A percentile compares a stretch with the other conserved stretches of the same genome.
phyloP scores from a whole-genome alignment of 2,797 vertebrate species.

The Pseudochaenichthys georgianus region DNA sequence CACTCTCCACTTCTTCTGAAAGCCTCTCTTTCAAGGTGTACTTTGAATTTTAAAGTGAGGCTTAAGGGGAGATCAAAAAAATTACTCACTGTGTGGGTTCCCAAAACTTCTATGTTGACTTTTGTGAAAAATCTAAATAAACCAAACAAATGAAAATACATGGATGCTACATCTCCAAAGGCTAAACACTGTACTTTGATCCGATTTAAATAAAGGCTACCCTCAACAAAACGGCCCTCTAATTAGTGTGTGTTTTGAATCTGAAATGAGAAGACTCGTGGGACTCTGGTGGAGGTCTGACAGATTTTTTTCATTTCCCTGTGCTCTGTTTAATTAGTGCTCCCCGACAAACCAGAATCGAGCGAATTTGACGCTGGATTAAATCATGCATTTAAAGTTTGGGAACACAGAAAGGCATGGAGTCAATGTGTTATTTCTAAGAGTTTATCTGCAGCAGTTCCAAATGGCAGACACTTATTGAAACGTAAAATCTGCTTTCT shows the following conservation, averaged over 20 bases:
- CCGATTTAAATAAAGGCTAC: constrained; percentile 62
- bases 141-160: constrained; percentile 32
- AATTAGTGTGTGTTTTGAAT: constrained; percentile 80
- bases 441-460: constrained; percentile 31
- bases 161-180: constrained; percentile 7
- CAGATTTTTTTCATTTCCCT: constrained; percentile 50
- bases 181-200: constrained; percentile 59
- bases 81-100: constrained; percentile 16
- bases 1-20: constrained; percentile 31
- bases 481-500: constrained; percentile 39
- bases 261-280: constrained; percentile 64
- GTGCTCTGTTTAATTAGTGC: constrained; percentile 14
- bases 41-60: constrained; percentile 31
- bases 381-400: constrained; percentile 47
- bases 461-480: constrained; percentile 15
- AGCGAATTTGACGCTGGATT: constrained; percentile 48
- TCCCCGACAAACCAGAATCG: constrained; percentile 36
- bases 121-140: constrained; percentile 37
- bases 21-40: constrained; percentile 36
- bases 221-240: constrained; percentile 71
- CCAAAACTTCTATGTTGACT: constrained; percentile 24
- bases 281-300: constrained; percentile 63
- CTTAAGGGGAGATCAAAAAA: constrained; percentile 42
- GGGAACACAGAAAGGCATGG: constrained; percentile 13
- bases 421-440: constrained; percentile 33